phyloP scores from a whole-genome alignment of 23 tunicate species.

The Halocynthia roretzi region DNA sequence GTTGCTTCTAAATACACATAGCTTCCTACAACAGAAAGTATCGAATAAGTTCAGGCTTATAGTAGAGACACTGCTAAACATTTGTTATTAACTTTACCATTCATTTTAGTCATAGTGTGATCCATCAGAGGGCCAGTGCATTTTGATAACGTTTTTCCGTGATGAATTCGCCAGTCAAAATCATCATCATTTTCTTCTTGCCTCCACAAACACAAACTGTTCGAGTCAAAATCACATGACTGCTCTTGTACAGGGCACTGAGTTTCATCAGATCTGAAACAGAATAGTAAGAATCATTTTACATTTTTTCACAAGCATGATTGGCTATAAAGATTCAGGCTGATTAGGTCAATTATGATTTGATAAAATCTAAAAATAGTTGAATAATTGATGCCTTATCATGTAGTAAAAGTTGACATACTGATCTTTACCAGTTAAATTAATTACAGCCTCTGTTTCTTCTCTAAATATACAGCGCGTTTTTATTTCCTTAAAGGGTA shows the following conservation, averaged over 20 bases:
- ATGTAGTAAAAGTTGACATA: not conserved
- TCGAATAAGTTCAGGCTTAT: slow-evolving; percentile 2
- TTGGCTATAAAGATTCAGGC: too few species aligned
- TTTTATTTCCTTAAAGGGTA: too few species aligned
- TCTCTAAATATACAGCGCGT: not conserved
- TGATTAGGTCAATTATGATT: too few species aligned
- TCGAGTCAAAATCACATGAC: slow-evolving; percentile 54
- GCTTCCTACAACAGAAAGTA: slow-evolving; percentile 35
- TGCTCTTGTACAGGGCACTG: slow-evolving; percentile 51
- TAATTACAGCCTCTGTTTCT: not conserved
- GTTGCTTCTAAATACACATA: slow-evolving; percentile 88
- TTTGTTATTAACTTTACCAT: slow-evolving; percentile 37
- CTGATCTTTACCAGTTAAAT: not conserved
- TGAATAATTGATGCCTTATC: too few species aligned
- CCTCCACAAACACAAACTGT: slow-evolving; percentile 70
- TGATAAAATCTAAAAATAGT: too few species aligned
- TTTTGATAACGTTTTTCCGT: slow-evolving; percentile 64
- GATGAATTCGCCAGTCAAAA: slow-evolving; percentile 70
- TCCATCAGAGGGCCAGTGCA: slow-evolving; percentile 70
- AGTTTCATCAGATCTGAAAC: slow-evolving; percentile 65
- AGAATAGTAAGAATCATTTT: too few species aligned
- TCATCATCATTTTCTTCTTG: slow-evolving; percentile 56
- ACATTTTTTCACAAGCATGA: too few species aligned
- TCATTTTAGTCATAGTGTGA: slow-evolving; percentile 46
- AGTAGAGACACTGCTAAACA: not conserved